Evolutionary conservation across 2,888 invertebrate genomes (phyloP), one percentile per base, ranked within the genome.

Genomic region (Spilarctia lutea): DNA sequence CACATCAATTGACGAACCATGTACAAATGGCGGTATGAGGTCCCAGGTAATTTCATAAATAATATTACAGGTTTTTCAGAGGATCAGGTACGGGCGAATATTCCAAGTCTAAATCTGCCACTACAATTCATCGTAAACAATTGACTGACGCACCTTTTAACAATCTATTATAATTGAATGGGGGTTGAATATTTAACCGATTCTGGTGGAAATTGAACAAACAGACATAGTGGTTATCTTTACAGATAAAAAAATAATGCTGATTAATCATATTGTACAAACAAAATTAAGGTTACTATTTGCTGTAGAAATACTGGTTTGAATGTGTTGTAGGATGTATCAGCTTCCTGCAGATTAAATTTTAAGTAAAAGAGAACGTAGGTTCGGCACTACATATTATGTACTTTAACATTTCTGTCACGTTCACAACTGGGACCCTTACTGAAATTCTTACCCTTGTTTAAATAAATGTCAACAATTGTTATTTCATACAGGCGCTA

Each of bases 401-500:
- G 42, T 27, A 18, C 8, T 35, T 65, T 10, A 65, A 48, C 33
- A 10, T 24, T 45, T 30, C 65, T 56, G n/a, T 56, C 68, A 71
- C 68, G 68, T 72, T 68, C 33, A 7, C 65, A 75, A 74, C 75
- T 75, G 45, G 60, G 71, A 63, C 71, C 75, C 76, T 60, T 70
- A 65, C 78, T 79, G 68, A 77, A 83, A 79, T 79, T 68, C 73
- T 78, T 75, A 74, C 68, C 69, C 63, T 75, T 77, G 77, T 81
- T 68, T 80, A 83, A 79, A 76, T 72, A 77, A 82, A 81, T 82
- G 79, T 80, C 72, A 75, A 78, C 74, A 79, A 81, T 75, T 78
- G 76, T 68, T 75, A 65, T 65, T 68, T 76, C 69, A 63, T 70
- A 77, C 80, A 75, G 76, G 71, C 75, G 73, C 77, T 79, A 81